Evolutionary conservation across 2,797 vertebrate genomes (phyloP).

Genomic region (Chaetodon trifasciatus): DNA sequence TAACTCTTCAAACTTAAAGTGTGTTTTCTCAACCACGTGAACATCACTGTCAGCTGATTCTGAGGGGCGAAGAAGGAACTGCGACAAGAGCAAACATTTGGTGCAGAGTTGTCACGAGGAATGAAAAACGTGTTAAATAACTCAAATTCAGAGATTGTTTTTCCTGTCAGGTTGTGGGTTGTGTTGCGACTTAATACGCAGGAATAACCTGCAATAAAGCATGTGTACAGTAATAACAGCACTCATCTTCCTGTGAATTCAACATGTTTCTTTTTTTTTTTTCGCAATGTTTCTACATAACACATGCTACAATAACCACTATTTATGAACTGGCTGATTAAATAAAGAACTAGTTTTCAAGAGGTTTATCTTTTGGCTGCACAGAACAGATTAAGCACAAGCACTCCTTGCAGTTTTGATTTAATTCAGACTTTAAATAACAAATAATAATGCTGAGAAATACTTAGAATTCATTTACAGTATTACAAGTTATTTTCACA

Average conservation of each 20-base stretch:
- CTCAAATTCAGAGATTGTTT: background rate
- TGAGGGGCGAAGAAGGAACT: background rate
- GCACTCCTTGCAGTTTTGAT: conserved; percentile 20
- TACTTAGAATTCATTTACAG: conserved; percentile 34
- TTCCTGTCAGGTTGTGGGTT: background rate
- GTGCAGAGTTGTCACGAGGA: background rate
- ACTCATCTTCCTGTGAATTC: background rate
- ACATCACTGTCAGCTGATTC: background rate
- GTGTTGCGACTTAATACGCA: background rate
- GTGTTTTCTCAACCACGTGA: background rate
- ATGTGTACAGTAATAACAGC: background rate
- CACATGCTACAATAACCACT: background rate
- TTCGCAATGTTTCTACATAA: background rate
- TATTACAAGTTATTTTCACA: conserved; percentile 14
- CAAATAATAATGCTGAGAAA: conserved; percentile 38
- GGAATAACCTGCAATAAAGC: background rate
- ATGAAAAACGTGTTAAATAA: conserved; percentile 16
- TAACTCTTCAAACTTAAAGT: conserved; percentile 9
- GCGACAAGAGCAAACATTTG: background rate
- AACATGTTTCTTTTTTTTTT: background rate
- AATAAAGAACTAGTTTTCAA: background rate
- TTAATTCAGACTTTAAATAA: conserved; percentile 60
- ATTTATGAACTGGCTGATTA: background rate
- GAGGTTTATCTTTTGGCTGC: background rate
- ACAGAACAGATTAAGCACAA: background rate